Conservation (phyloP, 2,888 invertebrate species). For the Philhelius pedissequus region DNA sequence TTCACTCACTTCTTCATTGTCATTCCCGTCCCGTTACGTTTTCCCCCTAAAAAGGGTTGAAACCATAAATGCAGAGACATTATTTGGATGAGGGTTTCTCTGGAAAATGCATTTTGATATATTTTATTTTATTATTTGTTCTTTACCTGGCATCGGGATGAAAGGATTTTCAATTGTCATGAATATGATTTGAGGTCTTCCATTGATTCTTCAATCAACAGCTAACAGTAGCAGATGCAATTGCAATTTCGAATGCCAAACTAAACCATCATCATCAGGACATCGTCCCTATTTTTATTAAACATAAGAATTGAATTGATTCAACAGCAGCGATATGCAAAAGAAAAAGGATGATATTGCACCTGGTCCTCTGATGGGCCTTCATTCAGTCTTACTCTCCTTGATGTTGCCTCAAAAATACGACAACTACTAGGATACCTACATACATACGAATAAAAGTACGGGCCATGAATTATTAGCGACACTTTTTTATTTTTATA, state of each 20-base stretch:
- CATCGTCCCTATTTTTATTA: neutral
- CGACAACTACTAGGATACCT: no score
- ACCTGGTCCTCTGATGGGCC: slow-evolving; percentile 44
- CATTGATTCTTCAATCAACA: no score
- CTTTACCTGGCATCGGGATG: slow-evolving; percentile 5
- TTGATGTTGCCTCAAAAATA: slow-evolving; percentile 39
- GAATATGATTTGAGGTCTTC: slow-evolving; percentile 24
- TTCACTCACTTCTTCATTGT: neutral
- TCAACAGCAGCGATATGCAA: slow-evolving; percentile 60
- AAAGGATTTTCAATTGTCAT: slow-evolving; percentile 55
- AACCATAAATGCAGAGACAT: no score
- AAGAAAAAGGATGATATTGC: slow-evolving; percentile 66
- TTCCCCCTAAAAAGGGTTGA: slow-evolving; percentile 37
- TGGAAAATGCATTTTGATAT: slow-evolving; percentile 39
- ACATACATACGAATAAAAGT: no score
- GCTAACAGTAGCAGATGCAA: slow-evolving; percentile 54
- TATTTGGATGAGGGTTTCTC: slow-evolving; percentile 16
- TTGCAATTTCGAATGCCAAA: slow-evolving; percentile 48
- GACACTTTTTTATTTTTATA: slow-evolving; percentile 56
- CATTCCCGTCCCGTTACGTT: neutral
- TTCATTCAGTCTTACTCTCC: neutral
- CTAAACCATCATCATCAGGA: neutral
- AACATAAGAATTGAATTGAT: slow-evolving; percentile 29
- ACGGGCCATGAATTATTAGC: slow-evolving; percentile 63
- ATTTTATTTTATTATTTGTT: neutral